These are phyloP conservation scores for Porites evermanni DNA, from an alignment of 92 coral and sea anemone genomes.

Conservation along the genomic window DNA sequence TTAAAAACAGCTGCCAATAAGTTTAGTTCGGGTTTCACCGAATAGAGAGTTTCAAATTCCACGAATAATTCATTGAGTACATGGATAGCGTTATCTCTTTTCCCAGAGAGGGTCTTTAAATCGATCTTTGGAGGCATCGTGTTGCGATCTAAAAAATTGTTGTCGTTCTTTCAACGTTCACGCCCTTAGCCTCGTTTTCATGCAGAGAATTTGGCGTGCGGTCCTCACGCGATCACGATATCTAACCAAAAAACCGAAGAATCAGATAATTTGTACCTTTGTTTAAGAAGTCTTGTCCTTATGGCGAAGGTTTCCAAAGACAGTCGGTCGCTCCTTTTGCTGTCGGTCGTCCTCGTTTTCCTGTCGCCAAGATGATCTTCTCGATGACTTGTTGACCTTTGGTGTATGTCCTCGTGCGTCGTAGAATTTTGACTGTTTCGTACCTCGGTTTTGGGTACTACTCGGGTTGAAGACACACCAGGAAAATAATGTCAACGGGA, in stretches of 20 bases:
- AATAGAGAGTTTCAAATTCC: conserved; percentile 25
- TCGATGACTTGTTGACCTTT: too few relatives aligned
- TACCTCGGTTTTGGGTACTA: too few relatives aligned
- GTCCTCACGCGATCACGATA: background rate
- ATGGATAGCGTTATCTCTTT: background rate
- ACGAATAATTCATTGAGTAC: conserved; percentile 23
- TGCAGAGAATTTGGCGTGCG: background rate
- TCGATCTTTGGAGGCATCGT: background rate
- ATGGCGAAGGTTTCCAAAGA: background rate
- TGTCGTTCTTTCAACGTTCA: background rate
- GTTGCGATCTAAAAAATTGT: background rate
- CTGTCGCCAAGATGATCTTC: background rate
- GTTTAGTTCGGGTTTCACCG: conserved; percentile 18
- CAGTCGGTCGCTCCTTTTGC: background rate
- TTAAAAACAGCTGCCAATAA: conserved; percentile 16
- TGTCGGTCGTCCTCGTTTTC: background rate
- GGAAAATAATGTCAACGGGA: too few relatives aligned
- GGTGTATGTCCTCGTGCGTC: too few relatives aligned
- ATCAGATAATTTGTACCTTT: background rate
- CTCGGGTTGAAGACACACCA: too few relatives aligned
- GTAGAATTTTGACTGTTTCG: too few relatives aligned
- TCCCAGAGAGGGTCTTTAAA: background rate
- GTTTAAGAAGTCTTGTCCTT: background rate
- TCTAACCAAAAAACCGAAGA: background rate
- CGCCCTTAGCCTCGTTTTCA: conserved; percentile 5